A percentile compares a stretch with the other conserved stretches of the same genome.
These are phyloP conservation scores for Enteromius argenteus DNA, from an alignment of 2,797 vertebrate genomes.

Conservation along the genomic window DNA sequence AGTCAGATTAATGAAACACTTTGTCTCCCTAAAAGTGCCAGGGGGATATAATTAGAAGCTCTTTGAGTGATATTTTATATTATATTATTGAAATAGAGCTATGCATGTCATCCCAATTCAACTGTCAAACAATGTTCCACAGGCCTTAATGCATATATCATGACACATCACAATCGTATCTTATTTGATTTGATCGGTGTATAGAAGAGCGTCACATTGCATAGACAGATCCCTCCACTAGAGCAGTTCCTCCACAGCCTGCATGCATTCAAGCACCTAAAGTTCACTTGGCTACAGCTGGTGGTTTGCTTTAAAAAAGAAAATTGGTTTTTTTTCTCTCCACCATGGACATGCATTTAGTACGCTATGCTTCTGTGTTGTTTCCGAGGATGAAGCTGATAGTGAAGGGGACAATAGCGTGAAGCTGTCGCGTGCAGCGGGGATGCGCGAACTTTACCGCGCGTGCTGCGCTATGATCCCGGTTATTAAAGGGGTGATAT, in stretches of 20 bases:
- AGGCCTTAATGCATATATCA: background rate
- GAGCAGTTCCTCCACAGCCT: constrained; percentile 16
- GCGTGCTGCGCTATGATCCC: background rate
- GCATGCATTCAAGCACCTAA: background rate
- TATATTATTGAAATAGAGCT: background rate
- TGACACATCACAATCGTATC: background rate
- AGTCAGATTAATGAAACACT: background rate
- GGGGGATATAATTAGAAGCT: background rate
- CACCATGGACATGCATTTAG: background rate
- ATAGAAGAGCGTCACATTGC: constrained; percentile 18
- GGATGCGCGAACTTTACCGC: constrained; percentile 21
- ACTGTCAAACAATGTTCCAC: background rate
- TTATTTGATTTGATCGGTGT: constrained; percentile 1
- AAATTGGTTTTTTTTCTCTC: background rate
- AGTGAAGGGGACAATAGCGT: background rate
- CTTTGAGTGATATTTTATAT: background rate
- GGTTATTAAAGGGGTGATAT: background rate
- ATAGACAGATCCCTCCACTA: background rate
- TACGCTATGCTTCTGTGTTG: background rate
- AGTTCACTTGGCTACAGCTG: constrained; percentile 1
- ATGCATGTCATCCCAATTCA: constrained; percentile 7
- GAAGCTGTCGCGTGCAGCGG: background rate
- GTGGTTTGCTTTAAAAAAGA: background rate
- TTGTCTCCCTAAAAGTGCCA: background rate
- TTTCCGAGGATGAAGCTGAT: constrained; percentile 3